These are phyloP conservation scores for Aquatica leii DNA, from an alignment of 2,888 invertebrate species.

Conservation along the genomic window DNA sequence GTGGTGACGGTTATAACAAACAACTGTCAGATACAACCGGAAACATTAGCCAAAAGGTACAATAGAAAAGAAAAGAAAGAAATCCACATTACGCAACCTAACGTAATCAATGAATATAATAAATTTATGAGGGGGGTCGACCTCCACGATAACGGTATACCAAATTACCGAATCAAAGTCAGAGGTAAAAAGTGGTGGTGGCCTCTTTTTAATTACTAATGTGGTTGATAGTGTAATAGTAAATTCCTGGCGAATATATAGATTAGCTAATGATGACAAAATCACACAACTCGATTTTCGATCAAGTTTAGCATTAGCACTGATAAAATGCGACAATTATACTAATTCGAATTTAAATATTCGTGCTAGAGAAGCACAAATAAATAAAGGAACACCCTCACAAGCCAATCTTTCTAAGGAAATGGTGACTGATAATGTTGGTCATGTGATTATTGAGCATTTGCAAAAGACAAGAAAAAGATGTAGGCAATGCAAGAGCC, in stretches of 20 bases:
- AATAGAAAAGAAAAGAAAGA: constrained; percentile 10
- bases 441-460: no score
- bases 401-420: no score
- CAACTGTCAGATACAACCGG: neutral
- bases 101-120: constrained; percentile 27
- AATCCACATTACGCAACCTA: constrained; percentile 18
- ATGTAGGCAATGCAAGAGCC: no score
- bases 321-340: no score
- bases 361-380: no score
- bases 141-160: constrained; percentile 29
- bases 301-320: neutral
- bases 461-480: no score
- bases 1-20: constrained; percentile 10
- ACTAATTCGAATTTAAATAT: no score
- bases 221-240: constrained; percentile 16
- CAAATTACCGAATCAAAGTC: constrained; percentile 32
- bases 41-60: constrained; percentile 13
- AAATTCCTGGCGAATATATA: neutral
- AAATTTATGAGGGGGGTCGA: constrained; percentile 36
- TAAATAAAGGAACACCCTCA: no score
- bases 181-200: constrained; percentile 37
- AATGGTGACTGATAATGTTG: no score
- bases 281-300: neutral
- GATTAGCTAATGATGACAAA: neutral
- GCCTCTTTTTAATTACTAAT: constrained; percentile 26